Conservation (phyloP, 2,113 vertebrate species). For the Ceyx cyanopectus region DNA sequence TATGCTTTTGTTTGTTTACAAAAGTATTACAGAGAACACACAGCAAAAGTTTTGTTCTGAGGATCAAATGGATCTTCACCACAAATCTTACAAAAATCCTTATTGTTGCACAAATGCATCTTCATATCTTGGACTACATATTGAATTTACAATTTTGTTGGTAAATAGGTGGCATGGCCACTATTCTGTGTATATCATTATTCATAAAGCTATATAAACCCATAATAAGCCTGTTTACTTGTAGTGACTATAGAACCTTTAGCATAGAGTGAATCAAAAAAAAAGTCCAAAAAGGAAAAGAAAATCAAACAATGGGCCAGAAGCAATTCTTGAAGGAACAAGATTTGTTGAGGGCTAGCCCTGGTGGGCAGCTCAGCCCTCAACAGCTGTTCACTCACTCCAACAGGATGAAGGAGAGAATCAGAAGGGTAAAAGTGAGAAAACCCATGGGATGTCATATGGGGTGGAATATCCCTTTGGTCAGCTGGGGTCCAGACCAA, state of each 20-base stretch:
- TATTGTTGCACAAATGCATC: neutral
- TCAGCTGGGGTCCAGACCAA: neutral
- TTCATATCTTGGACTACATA: neutral
- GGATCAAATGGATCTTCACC: neutral
- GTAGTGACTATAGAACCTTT: neutral
- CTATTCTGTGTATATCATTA: neutral
- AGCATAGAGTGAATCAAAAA: neutral
- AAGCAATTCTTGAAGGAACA: neutral
- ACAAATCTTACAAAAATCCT: neutral
- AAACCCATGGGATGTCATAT: fast-evolving
- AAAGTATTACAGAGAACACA: neutral
- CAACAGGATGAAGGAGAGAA: neutral
- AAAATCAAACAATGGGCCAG: neutral
- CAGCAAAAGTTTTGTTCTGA: neutral
- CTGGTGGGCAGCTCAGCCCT: neutral
- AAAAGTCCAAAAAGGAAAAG: neutral
- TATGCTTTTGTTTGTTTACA: neutral
- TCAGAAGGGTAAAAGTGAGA: neutral
- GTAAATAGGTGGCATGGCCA: neutral
- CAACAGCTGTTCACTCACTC: fast-evolving
- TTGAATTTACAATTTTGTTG: neutral
- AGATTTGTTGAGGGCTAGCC: neutral
- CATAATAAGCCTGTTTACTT: neutral
- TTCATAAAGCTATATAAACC: neutral
- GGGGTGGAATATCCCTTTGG: neutral